A percentile compares a stretch with the other conserved stretches of the same genome.
phyloP scores from a whole-genome alignment of 1,140 invertebrate species.

The Drosophila carrolli region DNA sequence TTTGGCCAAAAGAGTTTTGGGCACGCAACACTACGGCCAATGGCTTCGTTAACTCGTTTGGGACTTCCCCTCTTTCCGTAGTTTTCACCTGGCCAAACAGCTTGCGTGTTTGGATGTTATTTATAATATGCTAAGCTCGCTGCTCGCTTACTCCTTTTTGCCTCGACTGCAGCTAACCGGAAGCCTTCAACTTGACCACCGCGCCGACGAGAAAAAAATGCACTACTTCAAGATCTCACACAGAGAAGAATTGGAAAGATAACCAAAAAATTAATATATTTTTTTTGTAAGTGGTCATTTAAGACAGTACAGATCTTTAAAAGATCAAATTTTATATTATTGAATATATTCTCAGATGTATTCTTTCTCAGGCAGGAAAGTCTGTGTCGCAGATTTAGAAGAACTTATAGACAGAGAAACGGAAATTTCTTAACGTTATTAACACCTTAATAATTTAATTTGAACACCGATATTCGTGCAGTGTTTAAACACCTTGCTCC shows the following conservation, averaged over 20 bases:
- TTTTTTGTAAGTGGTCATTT: too few species aligned
- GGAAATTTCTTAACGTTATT: too few species aligned
- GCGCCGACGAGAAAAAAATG: slow-evolving; percentile 16
- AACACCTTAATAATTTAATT: neutral
- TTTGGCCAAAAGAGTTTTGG: slow-evolving; percentile 32
- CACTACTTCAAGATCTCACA: slow-evolving; percentile 40
- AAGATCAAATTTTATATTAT: too few species aligned
- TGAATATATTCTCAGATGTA: too few species aligned
- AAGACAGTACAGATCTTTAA: too few species aligned
- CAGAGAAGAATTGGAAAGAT: neutral
- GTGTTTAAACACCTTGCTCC: slow-evolving; percentile 2
- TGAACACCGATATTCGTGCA: neutral
- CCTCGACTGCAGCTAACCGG: slow-evolving; percentile 7
- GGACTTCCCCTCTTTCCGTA: slow-evolving; percentile 8
- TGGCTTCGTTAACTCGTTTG: slow-evolving; percentile 68
- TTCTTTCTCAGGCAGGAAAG: too few species aligned
- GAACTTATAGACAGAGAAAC: too few species aligned
- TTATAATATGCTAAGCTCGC: slow-evolving; percentile 62
- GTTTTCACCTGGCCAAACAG: slow-evolving; percentile 67
- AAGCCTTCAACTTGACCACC: slow-evolving; percentile 71
- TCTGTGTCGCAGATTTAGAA: too few species aligned
- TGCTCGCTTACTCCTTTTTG: slow-evolving; percentile 6
- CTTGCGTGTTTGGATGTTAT: slow-evolving; percentile 78
- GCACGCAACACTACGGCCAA: slow-evolving; percentile 65
- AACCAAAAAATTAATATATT: neutral